These are phyloP conservation scores for Adelosebastes latens DNA, from an alignment of 2,797 vertebrate genomes.

Conservation along the genomic window DNA sequence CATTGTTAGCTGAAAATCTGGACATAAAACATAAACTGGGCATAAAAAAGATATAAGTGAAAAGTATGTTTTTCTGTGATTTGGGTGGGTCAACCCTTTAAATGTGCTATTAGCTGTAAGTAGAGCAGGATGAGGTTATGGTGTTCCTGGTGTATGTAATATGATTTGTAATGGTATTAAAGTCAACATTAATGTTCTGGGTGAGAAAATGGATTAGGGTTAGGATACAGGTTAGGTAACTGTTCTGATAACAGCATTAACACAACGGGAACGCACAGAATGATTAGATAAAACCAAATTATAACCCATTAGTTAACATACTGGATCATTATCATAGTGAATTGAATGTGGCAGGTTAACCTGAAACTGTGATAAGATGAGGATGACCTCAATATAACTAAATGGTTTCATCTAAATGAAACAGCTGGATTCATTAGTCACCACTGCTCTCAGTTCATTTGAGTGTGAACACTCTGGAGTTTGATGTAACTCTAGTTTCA, in stretches of 20 bases:
- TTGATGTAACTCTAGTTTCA: background rate
- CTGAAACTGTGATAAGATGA: conserved; percentile 19
- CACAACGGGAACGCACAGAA: background rate
- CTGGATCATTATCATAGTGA: background rate
- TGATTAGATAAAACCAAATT: conserved; percentile 36
- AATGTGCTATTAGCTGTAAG: background rate
- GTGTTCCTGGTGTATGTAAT: conserved; percentile 2
- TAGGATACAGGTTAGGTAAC: conserved; percentile 32
- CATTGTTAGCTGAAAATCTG: background rate
- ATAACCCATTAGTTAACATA: background rate
- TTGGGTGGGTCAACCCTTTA: background rate
- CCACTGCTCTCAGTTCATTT: background rate
- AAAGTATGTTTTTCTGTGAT: background rate
- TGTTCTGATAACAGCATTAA: conserved; percentile 22
- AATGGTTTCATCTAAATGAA: conserved; percentile 31
- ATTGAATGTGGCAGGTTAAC: conserved; percentile 10
- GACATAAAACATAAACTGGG: background rate
- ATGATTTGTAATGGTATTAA: conserved; percentile 15
- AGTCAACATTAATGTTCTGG: conserved; percentile 2
- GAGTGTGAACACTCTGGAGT: background rate
- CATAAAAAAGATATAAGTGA: background rate
- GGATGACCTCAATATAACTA: conserved; percentile 18
- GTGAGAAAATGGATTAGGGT: conserved; percentile 25
- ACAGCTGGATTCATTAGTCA: background rate
- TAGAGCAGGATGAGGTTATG: conserved; percentile 4